phyloP scores from a whole-genome alignment of 2,113 vertebrate species.

The Paramormyrops kingsleyae region DNA sequence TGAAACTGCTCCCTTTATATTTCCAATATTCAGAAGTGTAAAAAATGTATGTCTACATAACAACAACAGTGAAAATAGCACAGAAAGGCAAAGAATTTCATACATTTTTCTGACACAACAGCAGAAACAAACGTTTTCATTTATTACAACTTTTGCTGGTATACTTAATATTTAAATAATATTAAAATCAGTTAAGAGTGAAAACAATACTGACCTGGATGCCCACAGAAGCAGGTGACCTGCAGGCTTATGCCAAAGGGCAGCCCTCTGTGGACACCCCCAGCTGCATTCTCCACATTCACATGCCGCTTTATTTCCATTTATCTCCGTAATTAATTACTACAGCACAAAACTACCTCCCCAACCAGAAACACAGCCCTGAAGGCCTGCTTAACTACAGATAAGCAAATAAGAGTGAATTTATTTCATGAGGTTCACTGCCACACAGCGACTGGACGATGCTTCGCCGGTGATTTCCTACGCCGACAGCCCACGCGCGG shows the following conservation, averaged over 20 bases:
- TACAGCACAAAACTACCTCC: neutral
- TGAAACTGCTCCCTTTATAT: slow-evolving; percentile 4
- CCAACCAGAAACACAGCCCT: neutral
- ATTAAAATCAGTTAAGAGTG: neutral
- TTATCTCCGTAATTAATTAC: neutral
- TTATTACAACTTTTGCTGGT: neutral
- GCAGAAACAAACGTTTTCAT: neutral
- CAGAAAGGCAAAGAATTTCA: neutral
- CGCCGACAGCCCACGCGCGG: neutral
- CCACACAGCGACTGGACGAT: too few species aligned
- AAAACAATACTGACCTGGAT: neutral
- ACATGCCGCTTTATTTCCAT: neutral
- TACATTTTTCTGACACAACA: neutral
- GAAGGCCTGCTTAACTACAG: neutral
- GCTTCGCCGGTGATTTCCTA: neutral
- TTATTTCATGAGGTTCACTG: neutral
- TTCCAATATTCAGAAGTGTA: neutral
- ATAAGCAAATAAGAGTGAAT: neutral
- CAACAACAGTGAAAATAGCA: neutral
- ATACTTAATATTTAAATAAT: neutral
- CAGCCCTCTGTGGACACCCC: neutral
- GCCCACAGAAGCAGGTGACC: neutral
- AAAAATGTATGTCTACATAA: neutral
- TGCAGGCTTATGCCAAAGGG: neutral
- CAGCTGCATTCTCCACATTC: neutral